phyloP scores from a whole-genome alignment of 2,888 invertebrate species.

The Acanthosepion pharaonis region DNA sequence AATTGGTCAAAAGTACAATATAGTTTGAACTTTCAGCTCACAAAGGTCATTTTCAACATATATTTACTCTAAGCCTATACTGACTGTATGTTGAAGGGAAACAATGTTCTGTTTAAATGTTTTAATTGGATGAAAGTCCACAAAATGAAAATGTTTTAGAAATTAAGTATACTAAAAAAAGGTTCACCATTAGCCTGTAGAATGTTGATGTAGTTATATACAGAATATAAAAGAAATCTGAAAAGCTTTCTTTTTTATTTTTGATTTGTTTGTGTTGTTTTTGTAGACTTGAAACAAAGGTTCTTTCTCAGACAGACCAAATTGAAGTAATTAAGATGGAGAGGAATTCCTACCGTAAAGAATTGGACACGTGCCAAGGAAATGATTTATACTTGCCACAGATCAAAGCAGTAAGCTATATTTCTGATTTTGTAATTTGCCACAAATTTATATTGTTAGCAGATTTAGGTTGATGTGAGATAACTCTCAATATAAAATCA shows the following conservation, averaged over 20 bases:
- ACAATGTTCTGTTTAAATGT: background rate
- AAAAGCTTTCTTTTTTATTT: too few relatives aligned
- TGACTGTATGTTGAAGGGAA: background rate
- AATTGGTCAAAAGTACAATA: background rate
- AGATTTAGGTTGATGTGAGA: background rate
- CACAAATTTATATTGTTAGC: background rate
- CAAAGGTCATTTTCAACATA: background rate
- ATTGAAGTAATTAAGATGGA: conserved; percentile 44
- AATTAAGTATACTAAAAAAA: too few relatives aligned
- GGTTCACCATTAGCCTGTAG: too few relatives aligned
- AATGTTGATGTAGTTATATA: background rate
- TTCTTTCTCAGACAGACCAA: background rate
- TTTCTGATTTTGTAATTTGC: background rate
- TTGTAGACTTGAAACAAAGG: background rate
- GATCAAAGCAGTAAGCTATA: conserved; percentile 64
- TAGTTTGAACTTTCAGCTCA: background rate
- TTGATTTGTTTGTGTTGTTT: background rate
- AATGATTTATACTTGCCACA: conserved; percentile 69
- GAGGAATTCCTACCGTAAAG: conserved; percentile 40
- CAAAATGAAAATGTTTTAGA: too few relatives aligned
- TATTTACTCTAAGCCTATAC: background rate
- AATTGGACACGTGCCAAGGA: conserved; percentile 53
- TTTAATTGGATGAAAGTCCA: background rate
- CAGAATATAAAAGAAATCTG: background rate
- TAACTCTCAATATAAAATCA: background rate